Base-by-base conservation (phyloP, 35 echinoderm and acorn worm genomes). In the Ptychodera flava region DNA sequence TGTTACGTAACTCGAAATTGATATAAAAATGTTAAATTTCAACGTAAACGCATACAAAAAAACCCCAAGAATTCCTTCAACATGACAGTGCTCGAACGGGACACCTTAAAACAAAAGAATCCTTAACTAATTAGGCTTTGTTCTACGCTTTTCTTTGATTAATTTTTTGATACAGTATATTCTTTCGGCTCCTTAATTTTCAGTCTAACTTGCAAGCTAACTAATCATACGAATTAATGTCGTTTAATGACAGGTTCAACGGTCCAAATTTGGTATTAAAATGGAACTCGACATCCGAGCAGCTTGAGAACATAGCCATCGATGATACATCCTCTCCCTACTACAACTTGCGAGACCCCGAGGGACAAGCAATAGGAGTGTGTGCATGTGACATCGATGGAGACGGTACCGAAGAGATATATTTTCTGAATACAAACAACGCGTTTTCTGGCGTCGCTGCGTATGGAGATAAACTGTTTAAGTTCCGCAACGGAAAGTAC, bases 331-430 rank as follows among this genome's bases (percentile, higher is more conserved):
- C 76, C 1, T 87, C 86, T 1, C 87, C 87, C 1, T 89, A 76
- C 38, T 81, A 89, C 30, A 35, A 31, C 0, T 37, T 89, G 2
- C 33, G 87, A 16, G 87, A 89, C 31, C n/a, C 27, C 1, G 31
- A 79, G 27, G 87, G 87, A 16, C 32, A 82, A 35, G 87, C 87
- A n/a, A 89, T 89, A 16, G 87, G 87, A 31, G 87, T 89, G 34
- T 89, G 87, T 78, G 87, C 87, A 37, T 89, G 87, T 83, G 87
- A 89, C 36, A 37, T 89, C 28, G 87, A 89, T 33, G 87, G 87
- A 0, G 87, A 89, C 64, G 87, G 87, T 16, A 30, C 30, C 33
- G 87, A 89, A 64, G 87, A 89, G 35, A 89, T 89, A n/a, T 89
- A 89, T 38, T 89, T 89, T 79, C 35, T 89, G 32, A 89, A 89